Base-by-base conservation (phyloP, 2,888 invertebrate genomes). In the Protonemura montana region DNA sequence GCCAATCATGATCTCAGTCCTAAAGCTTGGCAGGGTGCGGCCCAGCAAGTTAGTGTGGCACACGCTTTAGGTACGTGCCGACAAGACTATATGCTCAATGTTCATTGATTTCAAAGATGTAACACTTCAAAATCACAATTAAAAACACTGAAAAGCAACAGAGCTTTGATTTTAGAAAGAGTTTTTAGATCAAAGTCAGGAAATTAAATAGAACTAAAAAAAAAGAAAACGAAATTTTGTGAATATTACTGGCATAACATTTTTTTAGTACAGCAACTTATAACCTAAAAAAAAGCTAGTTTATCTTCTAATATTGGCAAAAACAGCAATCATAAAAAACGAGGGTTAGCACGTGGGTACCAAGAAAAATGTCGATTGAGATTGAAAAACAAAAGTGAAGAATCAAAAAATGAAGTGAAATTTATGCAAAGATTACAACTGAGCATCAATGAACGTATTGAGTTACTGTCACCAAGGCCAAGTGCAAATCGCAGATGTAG, bases 221-320 rank as follows among this genome's bases (percentile, higher is more conserved):
- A 81, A 25, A 21, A 21, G 59, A 21, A 10, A 21, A 59, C n/a
- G n/a, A n/a, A n/a, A n/a, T n/a, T 59, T 59, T 59, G 21, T 10
- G 16, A 59, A 59, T 16, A 10, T 59, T 21, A 10, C 59, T 59
- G 59, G 59, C 59, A 59, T 59, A 2, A 59, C 35, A 35, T 35
- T 3, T 35, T 35, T 35, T 35, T 35, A 35, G 35, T 35, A 35
- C 35, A 35, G 35, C 10, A 35, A 35, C 35, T 6, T 35, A 35
- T 6, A 35, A 35, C 10, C 10, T 35, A 6, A 35, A 29, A n/a
- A 29, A 81, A 29, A 81, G 13, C 13, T 29, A 29, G 30, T 27
- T 81, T 81, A 27, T 81, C 2, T 81, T 81, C 21, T 29, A 81
- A 25, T 30, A 81, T 81, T 81, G 81, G 81, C n/a, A 81, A 81